These are phyloP conservation scores for Triplophysa siluroides DNA, from an alignment of 2,113 vertebrate species.

Conservation along the genomic window DNA sequence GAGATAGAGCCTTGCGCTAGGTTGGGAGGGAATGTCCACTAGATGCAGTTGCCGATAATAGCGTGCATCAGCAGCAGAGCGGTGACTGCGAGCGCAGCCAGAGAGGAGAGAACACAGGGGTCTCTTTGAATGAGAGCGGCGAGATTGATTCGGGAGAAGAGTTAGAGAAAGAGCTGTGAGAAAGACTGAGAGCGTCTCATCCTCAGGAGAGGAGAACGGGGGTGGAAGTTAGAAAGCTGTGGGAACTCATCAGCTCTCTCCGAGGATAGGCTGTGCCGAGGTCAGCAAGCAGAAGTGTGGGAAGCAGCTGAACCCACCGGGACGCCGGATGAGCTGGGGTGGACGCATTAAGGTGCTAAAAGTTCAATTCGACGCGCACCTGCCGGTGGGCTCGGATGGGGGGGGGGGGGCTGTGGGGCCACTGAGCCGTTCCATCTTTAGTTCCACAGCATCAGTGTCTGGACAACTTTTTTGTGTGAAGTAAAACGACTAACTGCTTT, in stretches of 20 bases:
- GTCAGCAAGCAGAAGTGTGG: constrained; percentile 62
- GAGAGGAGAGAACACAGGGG: constrained; percentile 50
- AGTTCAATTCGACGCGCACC: constrained; percentile 21
- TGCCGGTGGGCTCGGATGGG: too few relatives aligned
- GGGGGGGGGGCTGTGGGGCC: not conserved
- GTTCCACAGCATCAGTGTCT: not conserved
- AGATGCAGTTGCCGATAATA: constrained; percentile 82
- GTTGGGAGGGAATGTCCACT: constrained; percentile 79
- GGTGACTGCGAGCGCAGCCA: constrained; percentile 64
- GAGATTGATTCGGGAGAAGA: constrained; percentile 62
- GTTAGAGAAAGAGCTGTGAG: constrained; percentile 46
- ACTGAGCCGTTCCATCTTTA: not conserved
- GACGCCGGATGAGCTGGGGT: not conserved
- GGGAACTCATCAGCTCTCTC: constrained; percentile 50
- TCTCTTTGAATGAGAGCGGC: constrained; percentile 37
- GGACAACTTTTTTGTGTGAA: constrained; percentile 9
- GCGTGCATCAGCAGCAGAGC: constrained; percentile 72
- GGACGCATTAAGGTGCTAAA: not conserved
- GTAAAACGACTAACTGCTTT: constrained; percentile 4
- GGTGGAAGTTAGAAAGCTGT: constrained; percentile 37
- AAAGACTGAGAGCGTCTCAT: constrained; percentile 37
- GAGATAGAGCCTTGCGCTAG: constrained; percentile 65
- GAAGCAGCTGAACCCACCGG: constrained; percentile 15
- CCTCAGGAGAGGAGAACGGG: constrained; percentile 25
- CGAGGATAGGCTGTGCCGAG: constrained; percentile 53